Evolutionary conservation across 2,888 invertebrate genomes (phyloP).

Genomic region (Mesorhabditis spiculigera): DNA sequence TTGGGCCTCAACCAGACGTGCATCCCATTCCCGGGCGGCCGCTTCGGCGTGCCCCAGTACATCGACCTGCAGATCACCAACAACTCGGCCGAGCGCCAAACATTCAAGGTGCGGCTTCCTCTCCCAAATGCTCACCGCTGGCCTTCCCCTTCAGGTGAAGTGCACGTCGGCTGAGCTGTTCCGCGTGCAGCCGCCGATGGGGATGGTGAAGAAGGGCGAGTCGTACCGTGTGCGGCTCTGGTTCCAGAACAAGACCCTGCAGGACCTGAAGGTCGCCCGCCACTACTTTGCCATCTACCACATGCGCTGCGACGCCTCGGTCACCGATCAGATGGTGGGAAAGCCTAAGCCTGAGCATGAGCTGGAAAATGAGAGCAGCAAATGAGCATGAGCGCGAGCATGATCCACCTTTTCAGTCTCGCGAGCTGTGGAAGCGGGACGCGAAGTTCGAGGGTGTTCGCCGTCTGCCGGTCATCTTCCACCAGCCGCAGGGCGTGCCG

Average conservation of each 20-base stretch:
- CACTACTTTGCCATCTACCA: constrained; percentile 30
- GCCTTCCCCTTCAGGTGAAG: constrained; percentile 18
- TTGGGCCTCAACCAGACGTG: too few species aligned
- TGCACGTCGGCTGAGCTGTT: constrained; percentile 30
- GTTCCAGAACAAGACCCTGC: constrained; percentile 15
- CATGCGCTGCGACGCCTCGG: too few species aligned
- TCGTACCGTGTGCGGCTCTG: constrained; percentile 14
- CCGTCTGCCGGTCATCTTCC: not conserved
- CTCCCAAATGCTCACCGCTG: not conserved
- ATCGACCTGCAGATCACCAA: constrained; percentile 22
- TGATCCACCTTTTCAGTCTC: too few species aligned
- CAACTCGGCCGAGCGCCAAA: constrained; percentile 20
- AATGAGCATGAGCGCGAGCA: too few species aligned
- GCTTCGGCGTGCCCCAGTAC: too few species aligned
- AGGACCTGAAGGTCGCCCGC: constrained; percentile 15
- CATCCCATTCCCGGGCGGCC: too few species aligned
- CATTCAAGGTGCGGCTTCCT: constrained; percentile 18
- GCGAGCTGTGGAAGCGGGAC: not conserved
- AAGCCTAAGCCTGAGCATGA: too few species aligned
- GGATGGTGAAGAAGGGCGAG: constrained; percentile 18
- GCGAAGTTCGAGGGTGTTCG: not conserved
- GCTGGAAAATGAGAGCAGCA: not conserved
- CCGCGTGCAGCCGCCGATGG: constrained; percentile 31
- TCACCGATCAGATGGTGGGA: constrained; percentile 5
- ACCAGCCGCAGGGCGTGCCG: not conserved